Percentiles rank a stretch among this genome's conserved stretches.
phyloP scores from a whole-genome alignment of 37 sponge, comb jelly and placozoan species.

The Aplysina aerophoba region DNA sequence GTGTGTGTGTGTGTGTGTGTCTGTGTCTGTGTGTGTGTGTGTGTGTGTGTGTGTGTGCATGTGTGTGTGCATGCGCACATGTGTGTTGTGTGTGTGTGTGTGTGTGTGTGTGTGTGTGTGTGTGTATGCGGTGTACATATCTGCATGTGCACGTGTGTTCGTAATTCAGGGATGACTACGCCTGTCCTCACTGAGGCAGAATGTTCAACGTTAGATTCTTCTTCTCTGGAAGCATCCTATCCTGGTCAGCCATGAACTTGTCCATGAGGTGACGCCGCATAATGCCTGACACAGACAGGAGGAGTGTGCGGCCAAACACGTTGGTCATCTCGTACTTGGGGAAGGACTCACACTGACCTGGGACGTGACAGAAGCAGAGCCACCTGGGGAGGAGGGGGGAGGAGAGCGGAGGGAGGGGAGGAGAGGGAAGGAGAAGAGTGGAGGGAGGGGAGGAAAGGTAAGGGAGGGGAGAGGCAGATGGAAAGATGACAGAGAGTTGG shows the following conservation, averaged over 20 bases:
- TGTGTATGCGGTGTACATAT: no score
- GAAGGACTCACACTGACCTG: constrained; percentile 77
- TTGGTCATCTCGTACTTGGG: constrained; percentile 70
- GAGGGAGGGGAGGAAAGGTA: not conserved
- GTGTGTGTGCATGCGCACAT: no score
- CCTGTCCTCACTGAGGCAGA: constrained; percentile 60
- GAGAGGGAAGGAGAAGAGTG: not conserved
- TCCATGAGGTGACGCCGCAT: constrained; percentile 82
- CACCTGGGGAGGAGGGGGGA: constrained; percentile 61
- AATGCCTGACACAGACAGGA: constrained; percentile 74
- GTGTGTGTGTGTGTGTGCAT: no score
- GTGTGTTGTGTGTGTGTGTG: no score
- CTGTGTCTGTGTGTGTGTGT: no score
- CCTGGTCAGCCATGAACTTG: constrained; percentile 74
- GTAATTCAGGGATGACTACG: not conserved
- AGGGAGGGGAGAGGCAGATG: not conserved
- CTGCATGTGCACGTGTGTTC: no score
- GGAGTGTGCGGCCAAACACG: constrained; percentile 85
- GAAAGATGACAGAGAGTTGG: not conserved
- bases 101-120: no score
- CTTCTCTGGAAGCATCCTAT: constrained; percentile 75
- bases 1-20: no score
- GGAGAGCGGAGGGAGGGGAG: constrained; percentile 1
- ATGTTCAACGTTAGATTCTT: constrained; percentile 57
- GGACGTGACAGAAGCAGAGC: constrained; percentile 91